Evolutionary conservation across 1,140 invertebrate species (phyloP).

Genomic region (Bilobella aurantiaca): DNA sequence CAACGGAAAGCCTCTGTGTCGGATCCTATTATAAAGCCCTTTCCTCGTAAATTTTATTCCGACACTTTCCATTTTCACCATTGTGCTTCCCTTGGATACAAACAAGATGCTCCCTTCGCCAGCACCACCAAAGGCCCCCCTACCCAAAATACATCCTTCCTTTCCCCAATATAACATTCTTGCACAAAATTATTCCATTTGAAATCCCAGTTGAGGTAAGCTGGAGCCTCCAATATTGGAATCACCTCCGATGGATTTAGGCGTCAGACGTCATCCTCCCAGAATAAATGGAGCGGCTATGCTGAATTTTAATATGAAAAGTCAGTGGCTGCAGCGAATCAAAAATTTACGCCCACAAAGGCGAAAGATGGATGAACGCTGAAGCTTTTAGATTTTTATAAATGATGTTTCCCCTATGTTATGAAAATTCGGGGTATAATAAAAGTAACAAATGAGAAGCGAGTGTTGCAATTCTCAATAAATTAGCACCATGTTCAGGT

Average conservation of each 20-base stretch:
- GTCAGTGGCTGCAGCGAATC: too few species aligned
- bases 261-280: not conserved
- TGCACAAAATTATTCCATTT: not conserved
- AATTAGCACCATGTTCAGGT: too few species aligned
- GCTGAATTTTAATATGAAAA: not conserved
- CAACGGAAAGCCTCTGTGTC: not conserved
- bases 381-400: not conserved
- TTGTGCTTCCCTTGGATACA: not conserved
- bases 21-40: conserved; percentile 6
- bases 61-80: conserved; percentile 6
- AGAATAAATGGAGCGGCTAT: not conserved
- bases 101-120: too few species aligned
- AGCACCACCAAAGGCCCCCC: not conserved
- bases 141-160: too few species aligned
- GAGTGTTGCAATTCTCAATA: too few species aligned
- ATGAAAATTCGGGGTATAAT: too few species aligned
- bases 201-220: not conserved
- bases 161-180: not conserved
- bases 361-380: not conserved
- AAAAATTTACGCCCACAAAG: not conserved
- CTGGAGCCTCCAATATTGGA: not conserved
- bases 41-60: not conserved
- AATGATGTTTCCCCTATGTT: too few species aligned
- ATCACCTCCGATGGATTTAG: not conserved
- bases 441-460: too few species aligned